phyloP scores from a whole-genome alignment of 2,888 invertebrate genomes.

The Acanthoscelides obtectus region DNA sequence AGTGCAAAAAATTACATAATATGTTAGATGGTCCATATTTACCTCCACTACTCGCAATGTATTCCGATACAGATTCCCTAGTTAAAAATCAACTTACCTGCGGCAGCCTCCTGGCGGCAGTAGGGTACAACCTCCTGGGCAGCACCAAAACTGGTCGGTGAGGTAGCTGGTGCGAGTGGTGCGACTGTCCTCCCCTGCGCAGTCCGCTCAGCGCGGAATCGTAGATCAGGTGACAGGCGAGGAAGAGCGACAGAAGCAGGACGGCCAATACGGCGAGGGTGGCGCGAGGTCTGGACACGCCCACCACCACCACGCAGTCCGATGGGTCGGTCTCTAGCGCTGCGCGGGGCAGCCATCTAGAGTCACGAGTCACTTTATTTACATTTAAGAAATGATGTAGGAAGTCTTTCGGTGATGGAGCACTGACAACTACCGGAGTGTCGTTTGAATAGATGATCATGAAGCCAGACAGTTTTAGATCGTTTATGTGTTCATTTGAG shows the following conservation, averaged over 20 bases:
- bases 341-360: slow-evolving; percentile 77
- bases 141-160: slow-evolving; percentile 38
- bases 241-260: slow-evolving; percentile 74
- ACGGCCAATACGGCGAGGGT: slow-evolving; percentile 75
- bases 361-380: too few relatives aligned
- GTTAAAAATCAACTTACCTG: slow-evolving; percentile 37
- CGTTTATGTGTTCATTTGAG: too few relatives aligned
- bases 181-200: slow-evolving; percentile 49
- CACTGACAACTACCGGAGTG: too few relatives aligned
- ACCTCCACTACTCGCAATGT: background rate
- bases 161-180: slow-evolving; percentile 21
- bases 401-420: too few relatives aligned
- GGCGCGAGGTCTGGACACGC: slow-evolving; percentile 79
- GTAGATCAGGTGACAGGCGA: slow-evolving; percentile 80
- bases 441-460: too few relatives aligned
- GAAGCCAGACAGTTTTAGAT: too few relatives aligned
- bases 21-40: too few relatives aligned
- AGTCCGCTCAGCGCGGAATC: slow-evolving; percentile 80
- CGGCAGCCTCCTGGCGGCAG: slow-evolving; percentile 62
- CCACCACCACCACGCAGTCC: slow-evolving; percentile 80
- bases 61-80: slow-evolving; percentile 1
- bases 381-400: too few relatives aligned
- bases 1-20: too few relatives aligned
- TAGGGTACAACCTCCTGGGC: slow-evolving; percentile 50
- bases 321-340: slow-evolving; percentile 81